Evolutionary conservation across 2,888 invertebrate species (phyloP).

Genomic region (Omphaloscelis lunosa): DNA sequence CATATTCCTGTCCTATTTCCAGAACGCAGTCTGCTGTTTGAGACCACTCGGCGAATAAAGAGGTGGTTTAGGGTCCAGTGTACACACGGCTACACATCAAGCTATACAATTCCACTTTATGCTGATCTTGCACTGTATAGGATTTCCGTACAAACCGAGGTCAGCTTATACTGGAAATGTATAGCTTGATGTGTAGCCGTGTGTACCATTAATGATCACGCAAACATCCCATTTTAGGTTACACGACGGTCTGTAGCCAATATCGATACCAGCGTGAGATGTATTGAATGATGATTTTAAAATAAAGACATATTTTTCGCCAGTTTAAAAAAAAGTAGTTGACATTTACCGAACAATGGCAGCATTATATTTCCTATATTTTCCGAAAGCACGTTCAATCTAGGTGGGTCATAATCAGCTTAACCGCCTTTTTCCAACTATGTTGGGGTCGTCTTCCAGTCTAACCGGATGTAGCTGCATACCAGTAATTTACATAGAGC

Average conservation of each 20-base stretch:
- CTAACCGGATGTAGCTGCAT: not conserved
- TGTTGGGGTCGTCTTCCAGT: not conserved
- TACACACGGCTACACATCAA: too few relatives aligned
- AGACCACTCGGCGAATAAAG: not conserved
- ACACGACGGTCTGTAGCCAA: too few relatives aligned
- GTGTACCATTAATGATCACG: not conserved
- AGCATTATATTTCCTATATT: not conserved
- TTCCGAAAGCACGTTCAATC: not conserved
- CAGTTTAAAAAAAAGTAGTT: not conserved
- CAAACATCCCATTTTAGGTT: not conserved
- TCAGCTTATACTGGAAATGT: too few relatives aligned
- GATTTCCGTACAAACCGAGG: too few relatives aligned
- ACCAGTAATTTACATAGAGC: not conserved
- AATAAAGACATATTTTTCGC: not conserved
- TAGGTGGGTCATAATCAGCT: too few relatives aligned
- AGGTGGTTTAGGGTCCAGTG: not conserved
- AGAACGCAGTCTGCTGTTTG: not conserved
- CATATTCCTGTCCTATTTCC: not conserved
- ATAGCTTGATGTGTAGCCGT: too few relatives aligned
- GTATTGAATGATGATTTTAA: too few relatives aligned
- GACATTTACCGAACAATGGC: not conserved
- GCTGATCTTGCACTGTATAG: too few relatives aligned
- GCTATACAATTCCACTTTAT: too few relatives aligned
- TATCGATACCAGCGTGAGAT: too few relatives aligned
- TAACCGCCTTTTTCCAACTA: not conserved